A percentile compares a stretch with the other conserved stretches of the same genome.
These are phyloP conservation scores for Ylistrum balloti DNA, from an alignment of 1,140 invertebrate species.

Conservation along the genomic window DNA sequence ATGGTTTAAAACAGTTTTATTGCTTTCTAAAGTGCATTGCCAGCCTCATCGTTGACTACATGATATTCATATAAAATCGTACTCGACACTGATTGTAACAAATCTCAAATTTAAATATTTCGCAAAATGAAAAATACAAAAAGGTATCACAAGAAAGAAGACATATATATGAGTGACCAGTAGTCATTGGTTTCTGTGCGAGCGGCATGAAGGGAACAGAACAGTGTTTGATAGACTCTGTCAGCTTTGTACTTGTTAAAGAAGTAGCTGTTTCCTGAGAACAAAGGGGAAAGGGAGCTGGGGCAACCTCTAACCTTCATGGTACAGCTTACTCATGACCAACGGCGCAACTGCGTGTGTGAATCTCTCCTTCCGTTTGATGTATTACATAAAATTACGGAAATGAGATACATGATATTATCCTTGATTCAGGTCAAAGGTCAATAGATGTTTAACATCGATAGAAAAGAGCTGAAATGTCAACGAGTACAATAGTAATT, in stretches of 20 bases:
- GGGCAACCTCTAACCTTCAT: background rate
- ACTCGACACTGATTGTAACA: no score
- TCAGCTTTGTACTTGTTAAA: background rate
- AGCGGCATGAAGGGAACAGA: background rate
- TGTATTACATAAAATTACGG: slow-evolving; percentile 23
- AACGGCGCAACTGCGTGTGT: background rate
- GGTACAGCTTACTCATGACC: background rate
- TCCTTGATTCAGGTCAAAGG: background rate
- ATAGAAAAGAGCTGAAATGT: background rate
- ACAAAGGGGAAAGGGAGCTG: background rate
- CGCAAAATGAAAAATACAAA: no score
- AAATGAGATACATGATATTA: slow-evolving; percentile 12
- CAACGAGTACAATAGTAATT: no score
- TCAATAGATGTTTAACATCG: slow-evolving; percentile 18
- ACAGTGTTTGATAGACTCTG: background rate
- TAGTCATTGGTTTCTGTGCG: background rate
- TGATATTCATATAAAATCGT: no score
- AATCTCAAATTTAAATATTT: no score
- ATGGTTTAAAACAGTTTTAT: no score
- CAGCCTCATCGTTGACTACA: no score
- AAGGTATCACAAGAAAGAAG: no score
- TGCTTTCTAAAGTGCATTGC: no score
- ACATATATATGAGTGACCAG: no score
- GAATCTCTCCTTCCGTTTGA: background rate
- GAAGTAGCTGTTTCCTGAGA: background rate